Conservation (phyloP, 2,113 vertebrate species). For the Oreocharis arfaki region DNA sequence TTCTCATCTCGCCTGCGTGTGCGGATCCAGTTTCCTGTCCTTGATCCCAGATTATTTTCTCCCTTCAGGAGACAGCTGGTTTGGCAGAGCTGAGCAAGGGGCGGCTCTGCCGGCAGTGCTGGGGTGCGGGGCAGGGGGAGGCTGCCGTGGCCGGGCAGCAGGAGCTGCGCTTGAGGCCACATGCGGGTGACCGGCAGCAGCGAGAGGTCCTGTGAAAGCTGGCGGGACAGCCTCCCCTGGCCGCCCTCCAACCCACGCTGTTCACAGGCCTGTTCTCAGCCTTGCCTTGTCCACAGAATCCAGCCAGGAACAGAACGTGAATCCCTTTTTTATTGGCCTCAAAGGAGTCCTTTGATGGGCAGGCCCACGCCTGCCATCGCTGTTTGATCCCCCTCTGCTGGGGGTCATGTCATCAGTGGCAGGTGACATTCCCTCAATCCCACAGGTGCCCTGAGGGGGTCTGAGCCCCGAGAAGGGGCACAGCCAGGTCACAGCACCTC, state of each 20-base stretch:
- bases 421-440: constrained; percentile 67
- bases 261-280: constrained; percentile 80
- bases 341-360: constrained; percentile 80
- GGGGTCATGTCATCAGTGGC: background rate
- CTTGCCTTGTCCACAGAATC: constrained; percentile 63
- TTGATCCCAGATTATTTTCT: constrained; percentile 61
- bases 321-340: constrained; percentile 60
- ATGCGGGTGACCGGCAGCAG: constrained; percentile 61
- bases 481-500: background rate
- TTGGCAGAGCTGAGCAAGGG: background rate
- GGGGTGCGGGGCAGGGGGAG: background rate
- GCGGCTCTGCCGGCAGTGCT: background rate
- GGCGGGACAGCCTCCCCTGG: constrained; percentile 65
- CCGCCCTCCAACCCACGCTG: constrained; percentile 59
- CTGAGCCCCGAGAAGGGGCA: fast-evolving
- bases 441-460: background rate
- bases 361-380: constrained; percentile 63
- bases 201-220: constrained; percentile 76
- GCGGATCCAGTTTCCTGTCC: constrained; percentile 58
- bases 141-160: background rate
- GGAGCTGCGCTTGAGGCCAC: background rate
- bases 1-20: constrained; percentile 32
- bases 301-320: constrained; percentile 66
- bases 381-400: constrained; percentile 5
- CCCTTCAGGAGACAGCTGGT: constrained; percentile 46